Conservation (phyloP, 2,888 invertebrate genomes). For the Yponomeuta plumbellus region DNA sequence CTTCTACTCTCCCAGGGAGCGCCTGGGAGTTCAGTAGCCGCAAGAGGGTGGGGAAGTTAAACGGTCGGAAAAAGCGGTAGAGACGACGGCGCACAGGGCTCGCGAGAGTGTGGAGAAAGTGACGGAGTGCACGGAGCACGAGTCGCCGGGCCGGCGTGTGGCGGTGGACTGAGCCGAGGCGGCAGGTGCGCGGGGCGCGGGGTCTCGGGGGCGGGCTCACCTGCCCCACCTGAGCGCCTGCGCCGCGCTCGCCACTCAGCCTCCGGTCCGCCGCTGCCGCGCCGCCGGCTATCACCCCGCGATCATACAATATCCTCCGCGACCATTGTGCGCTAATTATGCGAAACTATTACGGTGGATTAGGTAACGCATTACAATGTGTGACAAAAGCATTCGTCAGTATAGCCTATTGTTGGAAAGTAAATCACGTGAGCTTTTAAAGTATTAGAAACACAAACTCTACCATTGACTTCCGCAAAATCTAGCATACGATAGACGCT, state of each 20-base stretch:
- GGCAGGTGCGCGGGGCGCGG: slow-evolving; percentile 66
- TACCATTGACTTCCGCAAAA: not conserved
- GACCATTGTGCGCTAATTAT: slow-evolving; percentile 1
- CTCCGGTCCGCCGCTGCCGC: slow-evolving; percentile 46
- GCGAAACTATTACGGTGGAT: not conserved
- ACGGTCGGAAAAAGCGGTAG: slow-evolving; percentile 64
- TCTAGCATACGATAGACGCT: not conserved
- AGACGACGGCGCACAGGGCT: slow-evolving; percentile 63
- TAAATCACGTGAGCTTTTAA: not conserved
- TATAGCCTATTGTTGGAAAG: not conserved
- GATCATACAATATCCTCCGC: slow-evolving; percentile 1
- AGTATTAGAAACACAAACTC: too few species aligned
- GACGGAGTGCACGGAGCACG: slow-evolving; percentile 73
- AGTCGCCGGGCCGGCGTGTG: slow-evolving; percentile 66
- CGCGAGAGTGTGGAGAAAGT: slow-evolving; percentile 72
- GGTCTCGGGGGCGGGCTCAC: slow-evolving; percentile 70
- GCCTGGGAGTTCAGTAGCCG: slow-evolving; percentile 47
- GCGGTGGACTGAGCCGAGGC: slow-evolving; percentile 58
- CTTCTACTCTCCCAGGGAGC: slow-evolving; percentile 30
- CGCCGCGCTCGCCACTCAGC: slow-evolving; percentile 57
- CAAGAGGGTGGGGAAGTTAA: slow-evolving; percentile 65
- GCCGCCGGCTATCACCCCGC: slow-evolving; percentile 21
- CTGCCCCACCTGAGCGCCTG: slow-evolving; percentile 75
- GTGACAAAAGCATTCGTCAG: not conserved
- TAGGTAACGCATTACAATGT: not conserved